Conservation (phyloP, 2,888 invertebrate species). For the Gnatocerus cornutus region DNA sequence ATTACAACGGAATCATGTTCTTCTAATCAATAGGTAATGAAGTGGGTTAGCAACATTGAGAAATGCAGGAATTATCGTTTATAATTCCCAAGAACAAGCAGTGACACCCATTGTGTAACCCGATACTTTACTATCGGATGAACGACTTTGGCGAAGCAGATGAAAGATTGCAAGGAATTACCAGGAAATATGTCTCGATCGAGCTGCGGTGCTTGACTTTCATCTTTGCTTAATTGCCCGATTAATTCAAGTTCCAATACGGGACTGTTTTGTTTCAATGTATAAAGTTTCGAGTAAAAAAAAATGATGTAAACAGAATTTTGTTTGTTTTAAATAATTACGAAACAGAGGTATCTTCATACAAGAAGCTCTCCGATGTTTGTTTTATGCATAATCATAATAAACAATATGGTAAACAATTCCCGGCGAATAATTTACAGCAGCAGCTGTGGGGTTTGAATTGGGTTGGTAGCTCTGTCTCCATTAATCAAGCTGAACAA, state of each 20-base stretch:
- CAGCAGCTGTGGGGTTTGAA: too few species aligned
- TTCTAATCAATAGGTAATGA: conserved; percentile 5
- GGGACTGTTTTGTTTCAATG: too few species aligned
- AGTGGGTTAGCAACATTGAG: background rate
- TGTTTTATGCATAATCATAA: too few species aligned
- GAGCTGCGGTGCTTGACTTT: background rate
- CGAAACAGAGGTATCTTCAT: too few species aligned
- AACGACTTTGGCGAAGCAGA: conserved; percentile 8
- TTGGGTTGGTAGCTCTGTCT: too few species aligned
- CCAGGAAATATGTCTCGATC: conserved; percentile 18
- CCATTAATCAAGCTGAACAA: too few species aligned
- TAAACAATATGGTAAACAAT: too few species aligned
- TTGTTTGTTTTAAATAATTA: too few species aligned
- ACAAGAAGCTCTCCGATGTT: too few species aligned
- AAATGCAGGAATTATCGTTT: conserved; percentile 15
- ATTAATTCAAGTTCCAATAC: background rate
- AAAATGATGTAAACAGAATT: too few species aligned
- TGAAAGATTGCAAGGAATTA: conserved; percentile 19
- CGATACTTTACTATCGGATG: conserved; percentile 4
- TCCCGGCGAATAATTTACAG: too few species aligned
- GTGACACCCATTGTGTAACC: conserved; percentile 21
- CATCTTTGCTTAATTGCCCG: background rate
- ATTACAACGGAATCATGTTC: background rate
- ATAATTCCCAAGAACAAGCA: conserved; percentile 12
- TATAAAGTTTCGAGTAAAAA: too few species aligned